Evolutionary conservation across 37 sponge, comb jelly and placozoan genomes (phyloP), one percentile per base, ranked within the genome.

Genomic region (Spongia lamella): DNA sequence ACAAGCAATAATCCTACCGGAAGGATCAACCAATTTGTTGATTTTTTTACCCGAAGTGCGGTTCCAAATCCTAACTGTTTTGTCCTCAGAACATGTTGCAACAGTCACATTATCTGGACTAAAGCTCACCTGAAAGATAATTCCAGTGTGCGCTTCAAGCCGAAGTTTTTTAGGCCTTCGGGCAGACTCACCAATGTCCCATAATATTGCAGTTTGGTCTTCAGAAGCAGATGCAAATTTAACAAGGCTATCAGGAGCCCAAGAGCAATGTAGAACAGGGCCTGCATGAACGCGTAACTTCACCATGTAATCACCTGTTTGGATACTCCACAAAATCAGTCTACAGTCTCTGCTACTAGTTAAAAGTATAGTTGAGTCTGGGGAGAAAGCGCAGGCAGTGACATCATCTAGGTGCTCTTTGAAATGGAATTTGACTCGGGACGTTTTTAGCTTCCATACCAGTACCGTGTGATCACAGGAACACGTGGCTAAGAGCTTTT

Each of bases 11-110:
- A 88, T 60, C 14, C 72, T 64, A 47, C 77, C 77, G 57, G 78
- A 77, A 0, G 39, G 60, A 19, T 92, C 93, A 31, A 66, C 73
- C 36, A 92, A 55, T 22, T 84, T 88, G 16, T 51, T 38, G 0
- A 92, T 40, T 54, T 77, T 68, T 54, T 81, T 92, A 3, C 79
- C 83, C 7, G 93, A 73, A 14, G 76, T 73, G 21, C 88, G 52
- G 43, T 88, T 92, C 93, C 93, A 92, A 26, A 92, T n/a, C 20
- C 75, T 62, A 29, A 92, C 73, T 1, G 53, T 81, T 37, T 64
- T 61, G 63, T 92, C 93, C 25, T 84, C 70, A n/a, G 84, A 80
- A 38, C 88, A 87, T 1, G 93, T 73, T 1, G 85, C 93, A 22
- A 92, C 61, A 2, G 62, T 56, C 50, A 92, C 72, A 19, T 68